phyloP scores from a whole-genome alignment of 2,797 vertebrate species.

The Spinus olivaceus region DNA sequence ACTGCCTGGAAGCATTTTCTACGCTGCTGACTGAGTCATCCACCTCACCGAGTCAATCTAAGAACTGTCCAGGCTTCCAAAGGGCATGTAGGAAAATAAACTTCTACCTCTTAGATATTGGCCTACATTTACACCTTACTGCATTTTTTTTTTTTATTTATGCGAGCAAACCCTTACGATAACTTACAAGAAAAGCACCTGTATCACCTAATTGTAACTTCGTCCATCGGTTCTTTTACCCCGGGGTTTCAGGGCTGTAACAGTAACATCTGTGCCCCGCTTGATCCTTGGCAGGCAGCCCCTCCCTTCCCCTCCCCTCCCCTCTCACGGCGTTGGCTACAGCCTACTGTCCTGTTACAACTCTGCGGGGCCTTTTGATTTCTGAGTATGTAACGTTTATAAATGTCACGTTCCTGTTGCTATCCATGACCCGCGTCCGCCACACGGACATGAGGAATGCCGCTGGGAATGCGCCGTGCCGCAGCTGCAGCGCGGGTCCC shows the following conservation, averaged over 20 bases:
- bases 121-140: not conserved
- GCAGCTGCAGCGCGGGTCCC: no score
- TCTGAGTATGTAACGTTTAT: not conserved
- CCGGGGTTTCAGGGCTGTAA: not conserved
- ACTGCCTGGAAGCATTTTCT: not conserved
- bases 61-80: not conserved
- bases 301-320: not conserved
- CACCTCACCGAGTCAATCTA: fast-evolving
- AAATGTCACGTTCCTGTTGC: no score
- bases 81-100: not conserved
- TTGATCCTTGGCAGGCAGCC: not conserved
- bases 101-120: not conserved
- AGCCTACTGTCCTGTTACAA: not conserved
- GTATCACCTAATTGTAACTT: not conserved
- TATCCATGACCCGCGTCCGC: fast-evolving
- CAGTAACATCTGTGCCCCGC: not conserved
- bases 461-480: fast-evolving
- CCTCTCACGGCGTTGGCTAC: not conserved
- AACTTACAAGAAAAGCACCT: not conserved
- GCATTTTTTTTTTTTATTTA: not conserved
- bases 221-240: not conserved
- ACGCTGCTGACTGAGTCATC: not conserved
- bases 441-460: fast-evolving
- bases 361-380: not conserved
- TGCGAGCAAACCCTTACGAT: not conserved